phyloP scores from a whole-genome alignment of 1,140 invertebrate species.

The Calycopis cecrops region DNA sequence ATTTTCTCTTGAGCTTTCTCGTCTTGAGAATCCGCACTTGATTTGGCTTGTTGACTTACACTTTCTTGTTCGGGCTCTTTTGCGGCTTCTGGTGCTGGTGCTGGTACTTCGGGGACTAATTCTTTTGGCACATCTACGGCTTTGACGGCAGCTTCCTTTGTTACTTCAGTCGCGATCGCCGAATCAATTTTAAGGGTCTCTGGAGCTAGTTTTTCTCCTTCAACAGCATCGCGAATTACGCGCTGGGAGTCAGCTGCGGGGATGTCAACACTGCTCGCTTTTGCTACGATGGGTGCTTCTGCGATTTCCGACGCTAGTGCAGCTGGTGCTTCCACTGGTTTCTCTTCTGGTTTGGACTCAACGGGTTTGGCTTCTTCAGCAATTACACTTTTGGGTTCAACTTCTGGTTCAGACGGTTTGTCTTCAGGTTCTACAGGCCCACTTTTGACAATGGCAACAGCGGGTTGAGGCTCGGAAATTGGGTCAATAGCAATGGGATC shows the following conservation, averaged over 20 bases:
- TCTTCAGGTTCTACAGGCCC: constrained; percentile 37
- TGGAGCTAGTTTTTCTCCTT: constrained; percentile 34
- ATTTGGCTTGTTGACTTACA: constrained; percentile 25
- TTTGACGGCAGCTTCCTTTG: constrained; percentile 16
- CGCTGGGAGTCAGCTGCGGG: constrained; percentile 38
- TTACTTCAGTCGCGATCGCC: constrained; percentile 24
- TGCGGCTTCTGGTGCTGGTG: constrained; percentile 2
- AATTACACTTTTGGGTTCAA: constrained; percentile 13
- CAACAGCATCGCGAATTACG: constrained; percentile 54
- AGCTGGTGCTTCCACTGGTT: constrained; percentile 23
- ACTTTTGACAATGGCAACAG: constrained; percentile 32
- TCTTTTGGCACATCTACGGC: not conserved
- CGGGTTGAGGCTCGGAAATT: constrained; percentile 35
- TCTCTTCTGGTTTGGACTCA: constrained; percentile 25
- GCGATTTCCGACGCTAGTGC: constrained; percentile 20
- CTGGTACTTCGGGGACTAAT: constrained; percentile 1
- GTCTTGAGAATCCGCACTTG: constrained; percentile 26
- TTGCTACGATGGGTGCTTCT: constrained; percentile 21
- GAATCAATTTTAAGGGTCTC: constrained; percentile 25
- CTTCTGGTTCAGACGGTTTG: constrained; percentile 27
- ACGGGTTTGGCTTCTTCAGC: constrained; percentile 23
- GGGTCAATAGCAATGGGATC: constrained; percentile 48
- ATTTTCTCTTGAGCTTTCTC: constrained; percentile 24
- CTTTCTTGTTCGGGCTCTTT: constrained; percentile 14
- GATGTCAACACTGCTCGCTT: constrained; percentile 21